These are phyloP conservation scores for Oceanodroma tethys DNA, from an alignment of 2,113 vertebrate genomes.

Conservation along the genomic window DNA sequence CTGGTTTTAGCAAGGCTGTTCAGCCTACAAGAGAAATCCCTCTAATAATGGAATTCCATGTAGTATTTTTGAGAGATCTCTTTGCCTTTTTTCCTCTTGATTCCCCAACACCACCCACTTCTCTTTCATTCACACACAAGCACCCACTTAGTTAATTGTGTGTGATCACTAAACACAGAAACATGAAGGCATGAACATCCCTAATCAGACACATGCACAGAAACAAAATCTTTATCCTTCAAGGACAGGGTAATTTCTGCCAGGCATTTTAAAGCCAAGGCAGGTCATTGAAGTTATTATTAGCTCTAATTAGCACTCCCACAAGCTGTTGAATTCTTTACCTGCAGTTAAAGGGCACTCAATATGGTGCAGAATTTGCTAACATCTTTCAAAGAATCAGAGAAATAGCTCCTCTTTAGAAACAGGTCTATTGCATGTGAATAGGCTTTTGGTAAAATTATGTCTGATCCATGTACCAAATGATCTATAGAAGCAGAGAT, in stretches of 20 bases:
- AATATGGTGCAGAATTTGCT: slow-evolving; percentile 17
- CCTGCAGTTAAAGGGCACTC: neutral
- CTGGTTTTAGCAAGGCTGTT: neutral
- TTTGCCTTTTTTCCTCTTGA: neutral
- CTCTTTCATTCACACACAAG: neutral
- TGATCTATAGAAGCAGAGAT: neutral
- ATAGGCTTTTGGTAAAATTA: neutral
- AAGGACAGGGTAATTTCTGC: slow-evolving; percentile 7
- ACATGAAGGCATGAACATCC: fast-evolving
- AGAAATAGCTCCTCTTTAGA: neutral
- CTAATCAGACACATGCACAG: neutral
- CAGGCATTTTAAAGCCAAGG: slow-evolving; percentile 29
- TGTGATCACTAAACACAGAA: neutral
- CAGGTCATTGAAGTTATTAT: slow-evolving; percentile 43
- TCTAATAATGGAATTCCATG: neutral
- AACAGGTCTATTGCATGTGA: neutral
- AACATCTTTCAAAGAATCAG: neutral
- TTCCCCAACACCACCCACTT: neutral
- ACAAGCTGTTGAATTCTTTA: slow-evolving; percentile 13
- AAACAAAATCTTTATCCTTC: neutral
- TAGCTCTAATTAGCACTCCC: slow-evolving; percentile 37
- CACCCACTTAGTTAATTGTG: neutral
- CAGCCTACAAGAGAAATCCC: neutral
- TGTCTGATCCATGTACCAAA: neutral
- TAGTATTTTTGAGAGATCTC: neutral